phyloP scores from a whole-genome alignment of 2,113 vertebrate species.

The Riparia riparia region DNA sequence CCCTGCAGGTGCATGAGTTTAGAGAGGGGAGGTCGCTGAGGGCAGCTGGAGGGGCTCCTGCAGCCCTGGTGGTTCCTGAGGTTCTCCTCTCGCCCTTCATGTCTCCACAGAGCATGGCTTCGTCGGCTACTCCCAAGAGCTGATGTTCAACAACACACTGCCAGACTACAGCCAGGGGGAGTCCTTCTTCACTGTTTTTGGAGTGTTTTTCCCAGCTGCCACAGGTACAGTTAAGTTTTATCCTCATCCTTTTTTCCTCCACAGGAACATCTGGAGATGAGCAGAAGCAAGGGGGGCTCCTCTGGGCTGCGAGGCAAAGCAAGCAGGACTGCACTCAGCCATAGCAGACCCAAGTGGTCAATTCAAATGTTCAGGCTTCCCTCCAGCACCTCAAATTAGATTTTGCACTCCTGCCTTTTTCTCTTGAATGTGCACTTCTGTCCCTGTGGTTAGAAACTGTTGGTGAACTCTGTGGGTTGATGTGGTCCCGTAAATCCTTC shows the following conservation, averaged over 20 bases:
- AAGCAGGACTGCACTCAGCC: accelerated
- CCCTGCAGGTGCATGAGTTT: accelerated
- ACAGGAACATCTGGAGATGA: background rate
- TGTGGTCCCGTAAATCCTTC: background rate
- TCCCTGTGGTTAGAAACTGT: background rate
- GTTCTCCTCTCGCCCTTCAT: background rate
- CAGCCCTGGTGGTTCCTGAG: background rate
- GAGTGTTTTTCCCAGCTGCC: slow-evolving; percentile 96
- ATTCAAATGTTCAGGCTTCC: background rate
- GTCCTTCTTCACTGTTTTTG: slow-evolving; percentile 95
- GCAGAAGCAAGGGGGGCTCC: background rate
- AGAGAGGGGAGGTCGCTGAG: background rate
- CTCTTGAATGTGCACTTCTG: background rate
- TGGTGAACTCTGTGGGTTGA: background rate
- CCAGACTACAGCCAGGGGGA: slow-evolving; percentile 91
- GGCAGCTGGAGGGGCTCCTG: background rate
- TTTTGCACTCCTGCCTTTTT: background rate
- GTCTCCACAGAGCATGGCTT: slow-evolving; percentile 87
- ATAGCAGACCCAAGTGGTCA: background rate
- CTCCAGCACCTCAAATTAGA: background rate
- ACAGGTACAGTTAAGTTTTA: slow-evolving; percentile 82
- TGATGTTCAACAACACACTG: slow-evolving; percentile 85
- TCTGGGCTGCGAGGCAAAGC: accelerated
- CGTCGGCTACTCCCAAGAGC: slow-evolving; percentile 85
- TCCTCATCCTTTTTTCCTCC: background rate